Percentiles rank a stretch among this genome's conserved stretches.
Evolutionary conservation across 2,797 vertebrate genomes (phyloP).

Genomic region (Microcaecilia unicolor): DNA sequence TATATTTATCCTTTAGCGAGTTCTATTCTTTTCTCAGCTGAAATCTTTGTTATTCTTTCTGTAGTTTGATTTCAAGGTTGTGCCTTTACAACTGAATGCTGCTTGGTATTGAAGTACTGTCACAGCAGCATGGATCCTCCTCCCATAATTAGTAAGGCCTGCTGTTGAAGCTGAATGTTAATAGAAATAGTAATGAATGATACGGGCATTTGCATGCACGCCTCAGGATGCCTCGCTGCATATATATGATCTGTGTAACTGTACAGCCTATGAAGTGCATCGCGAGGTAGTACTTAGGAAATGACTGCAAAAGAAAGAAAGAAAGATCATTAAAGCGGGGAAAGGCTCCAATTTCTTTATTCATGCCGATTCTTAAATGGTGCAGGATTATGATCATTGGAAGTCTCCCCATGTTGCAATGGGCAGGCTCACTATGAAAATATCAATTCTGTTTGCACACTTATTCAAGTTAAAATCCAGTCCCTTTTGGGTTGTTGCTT

Average conservation of each 20-base stretch:
- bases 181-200: slow-evolving; percentile 19
- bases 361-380: neutral
- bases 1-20: no score
- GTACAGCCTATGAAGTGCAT: slow-evolving; percentile 11
- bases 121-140: slow-evolving; percentile 12
- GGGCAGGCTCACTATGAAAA: no score
- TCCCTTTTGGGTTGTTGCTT: no score
- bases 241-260: slow-evolving; percentile 20
- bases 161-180: slow-evolving; percentile 17
- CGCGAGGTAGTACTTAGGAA: slow-evolving; percentile 11
- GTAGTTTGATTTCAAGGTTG: slow-evolving; percentile 17
- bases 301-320: slow-evolving; percentile 17
- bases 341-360: no score
- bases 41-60: slow-evolving; percentile 10
- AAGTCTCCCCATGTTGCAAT: no score
- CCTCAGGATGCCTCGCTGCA: slow-evolving; percentile 8
- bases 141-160: slow-evolving; percentile 31
- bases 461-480: no score
- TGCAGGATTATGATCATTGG: neutral
- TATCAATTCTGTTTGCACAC: no score
- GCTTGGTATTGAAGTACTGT: slow-evolving; percentile 8
- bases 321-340: neutral
- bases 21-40: no score
- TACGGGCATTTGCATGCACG: slow-evolving; percentile 17
- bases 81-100: slow-evolving; percentile 24